phyloP scores from a whole-genome alignment of 2,797 vertebrate species.

The Zalophus californianus region DNA sequence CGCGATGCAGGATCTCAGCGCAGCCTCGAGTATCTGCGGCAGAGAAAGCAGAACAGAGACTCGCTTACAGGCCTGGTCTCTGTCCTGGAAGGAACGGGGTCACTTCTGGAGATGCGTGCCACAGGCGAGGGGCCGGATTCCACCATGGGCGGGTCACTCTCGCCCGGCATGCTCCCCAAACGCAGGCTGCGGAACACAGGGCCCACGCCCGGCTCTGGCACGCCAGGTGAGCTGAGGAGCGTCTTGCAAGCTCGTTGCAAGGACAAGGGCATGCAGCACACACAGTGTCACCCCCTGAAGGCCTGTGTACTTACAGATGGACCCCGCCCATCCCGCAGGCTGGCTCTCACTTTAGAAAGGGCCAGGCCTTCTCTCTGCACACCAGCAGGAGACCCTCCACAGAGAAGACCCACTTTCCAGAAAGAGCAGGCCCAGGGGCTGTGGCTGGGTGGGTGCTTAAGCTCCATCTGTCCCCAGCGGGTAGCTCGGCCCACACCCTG shows the following conservation, averaged over 20 bases:
- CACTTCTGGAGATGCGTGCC: not conserved
- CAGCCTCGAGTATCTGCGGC: constrained; percentile 89
- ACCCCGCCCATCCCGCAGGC: accelerated
- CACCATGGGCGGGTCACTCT: accelerated
- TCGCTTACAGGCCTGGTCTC: accelerated
- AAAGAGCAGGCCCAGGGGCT: accelerated
- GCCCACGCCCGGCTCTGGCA: accelerated
- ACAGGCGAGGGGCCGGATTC: accelerated
- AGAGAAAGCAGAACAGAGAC: constrained; percentile 41
- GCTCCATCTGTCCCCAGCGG: too few species aligned
- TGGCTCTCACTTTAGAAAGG: accelerated
- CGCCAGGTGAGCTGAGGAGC: not conserved
- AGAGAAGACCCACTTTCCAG: not conserved
- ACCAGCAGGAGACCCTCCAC: not conserved
- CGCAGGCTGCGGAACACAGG: accelerated
- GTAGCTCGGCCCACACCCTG: accelerated
- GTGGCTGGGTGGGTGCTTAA: accelerated
- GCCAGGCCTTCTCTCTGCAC: not conserved
- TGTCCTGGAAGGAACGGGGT: not conserved
- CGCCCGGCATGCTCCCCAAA: not conserved
- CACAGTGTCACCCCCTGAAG: accelerated
- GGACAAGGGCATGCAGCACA: not conserved
- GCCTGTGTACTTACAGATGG: accelerated
- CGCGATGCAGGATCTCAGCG: constrained; percentile 86
- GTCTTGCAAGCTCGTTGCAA: not conserved